Percentiles rank a stretch among this genome's conserved stretches.
phyloP scores from a whole-genome alignment of 2,888 invertebrate genomes.

The Phalera bucephala region DNA sequence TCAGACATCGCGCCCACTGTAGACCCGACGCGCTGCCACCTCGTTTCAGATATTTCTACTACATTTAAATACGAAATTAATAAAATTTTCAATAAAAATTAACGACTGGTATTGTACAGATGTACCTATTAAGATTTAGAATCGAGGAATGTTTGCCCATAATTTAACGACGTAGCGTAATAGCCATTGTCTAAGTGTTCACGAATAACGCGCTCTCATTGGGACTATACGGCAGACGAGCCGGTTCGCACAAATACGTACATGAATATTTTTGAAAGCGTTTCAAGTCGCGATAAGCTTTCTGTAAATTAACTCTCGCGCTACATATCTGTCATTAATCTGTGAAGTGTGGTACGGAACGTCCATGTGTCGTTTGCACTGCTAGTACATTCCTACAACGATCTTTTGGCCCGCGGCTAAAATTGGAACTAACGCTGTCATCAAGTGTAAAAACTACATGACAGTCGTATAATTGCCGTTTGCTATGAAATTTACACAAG shows the following conservation, averaged over 20 bases:
- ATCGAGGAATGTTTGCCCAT: slow-evolving; percentile 26
- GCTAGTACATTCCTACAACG: too few species aligned
- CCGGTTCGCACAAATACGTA: too few species aligned
- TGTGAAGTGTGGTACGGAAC: slow-evolving; percentile 42
- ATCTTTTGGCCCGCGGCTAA: too few species aligned
- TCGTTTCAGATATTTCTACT: slow-evolving; percentile 10
- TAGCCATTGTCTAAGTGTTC: slow-evolving; percentile 6
- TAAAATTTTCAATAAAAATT: slow-evolving; percentile 39
- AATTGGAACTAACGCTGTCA: too few species aligned
- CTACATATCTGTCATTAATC: slow-evolving; percentile 66
- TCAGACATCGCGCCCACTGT: too few species aligned
- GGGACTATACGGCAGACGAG: too few species aligned
- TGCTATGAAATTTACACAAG: too few species aligned
- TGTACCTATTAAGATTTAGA: slow-evolving; percentile 39
- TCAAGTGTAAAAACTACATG: too few species aligned
- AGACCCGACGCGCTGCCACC: slow-evolving; percentile 6
- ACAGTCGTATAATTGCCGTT: too few species aligned
- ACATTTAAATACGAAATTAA: slow-evolving; percentile 34
- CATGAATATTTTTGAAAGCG: slow-evolving; percentile 31
- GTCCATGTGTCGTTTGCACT: slow-evolving; percentile 70
- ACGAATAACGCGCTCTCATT: slow-evolving; percentile 12
- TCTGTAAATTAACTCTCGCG: slow-evolving; percentile 55
- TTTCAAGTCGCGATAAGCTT: slow-evolving; percentile 46
- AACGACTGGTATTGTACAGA: slow-evolving; percentile 56
- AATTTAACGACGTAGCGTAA: slow-evolving; percentile 3